These are phyloP conservation scores for Halictus ligatus DNA, from an alignment of 2,888 invertebrate species.

Conservation along the genomic window DNA sequence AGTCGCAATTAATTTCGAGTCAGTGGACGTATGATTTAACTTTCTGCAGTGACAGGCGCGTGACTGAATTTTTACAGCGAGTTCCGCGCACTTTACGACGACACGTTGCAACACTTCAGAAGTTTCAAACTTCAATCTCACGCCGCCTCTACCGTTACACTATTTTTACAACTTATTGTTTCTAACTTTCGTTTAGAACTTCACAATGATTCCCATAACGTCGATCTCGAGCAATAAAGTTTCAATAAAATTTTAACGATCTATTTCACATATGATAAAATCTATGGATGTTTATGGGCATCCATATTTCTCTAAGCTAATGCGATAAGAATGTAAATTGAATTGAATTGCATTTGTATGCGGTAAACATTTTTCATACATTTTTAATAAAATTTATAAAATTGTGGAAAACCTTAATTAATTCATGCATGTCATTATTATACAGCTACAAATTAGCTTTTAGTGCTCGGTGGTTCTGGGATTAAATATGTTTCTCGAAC, in stretches of 20 bases:
- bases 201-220: neutral
- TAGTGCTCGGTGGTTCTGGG: no score
- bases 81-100: neutral
- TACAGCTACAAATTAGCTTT: no score
- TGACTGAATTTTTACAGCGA: slow-evolving; percentile 14
- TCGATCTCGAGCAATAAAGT: neutral
- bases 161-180: neutral
- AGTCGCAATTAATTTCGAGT: slow-evolving; percentile 44
- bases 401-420: no score
- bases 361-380: no score
- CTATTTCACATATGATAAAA: neutral
- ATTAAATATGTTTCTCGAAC: no score
- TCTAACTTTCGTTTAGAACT: neutral
- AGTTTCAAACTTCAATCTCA: neutral
- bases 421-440: no score
- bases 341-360: no score
- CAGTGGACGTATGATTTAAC: slow-evolving; percentile 32
- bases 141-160: neutral
- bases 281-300: neutral
- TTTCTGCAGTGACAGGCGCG: neutral
- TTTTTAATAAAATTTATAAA: no score
- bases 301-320: neutral
- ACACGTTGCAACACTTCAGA: neutral
- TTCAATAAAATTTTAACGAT: neutral
- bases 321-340: no score